Percentiles rank a stretch among this genome's conserved stretches.
phyloP scores from a whole-genome alignment of 2,113 vertebrate genomes.

The Pseudolaguvia tuberculata region DNA sequence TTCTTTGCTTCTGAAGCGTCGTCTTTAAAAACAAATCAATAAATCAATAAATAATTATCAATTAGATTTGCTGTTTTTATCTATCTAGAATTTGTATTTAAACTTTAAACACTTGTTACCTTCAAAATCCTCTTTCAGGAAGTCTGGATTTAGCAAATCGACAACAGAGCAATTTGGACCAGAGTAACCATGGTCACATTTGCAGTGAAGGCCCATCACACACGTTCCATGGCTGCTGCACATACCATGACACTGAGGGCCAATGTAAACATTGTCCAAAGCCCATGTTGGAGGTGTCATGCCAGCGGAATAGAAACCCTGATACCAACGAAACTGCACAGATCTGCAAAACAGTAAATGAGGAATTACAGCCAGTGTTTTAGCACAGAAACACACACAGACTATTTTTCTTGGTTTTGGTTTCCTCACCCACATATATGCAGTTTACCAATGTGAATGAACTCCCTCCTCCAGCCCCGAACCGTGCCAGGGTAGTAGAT shows the following conservation, averaged over 20 bases:
- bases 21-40: conserved; percentile 49
- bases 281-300: conserved; percentile 91
- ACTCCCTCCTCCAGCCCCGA: conserved; percentile 91
- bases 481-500: conserved; percentile 90
- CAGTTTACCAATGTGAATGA: conserved; percentile 88
- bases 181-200: conserved; percentile 85
- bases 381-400: not conserved
- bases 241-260: conserved; percentile 96
- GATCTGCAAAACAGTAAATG: conserved; percentile 67
- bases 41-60: too few relatives aligned
- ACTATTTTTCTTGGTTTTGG: not conserved
- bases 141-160: conserved; percentile 86
- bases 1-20: conserved; percentile 82
- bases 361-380: not conserved
- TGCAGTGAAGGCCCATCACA: conserved; percentile 81
- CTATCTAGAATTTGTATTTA: conserved; percentile 18
- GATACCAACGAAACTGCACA: conserved; percentile 95
- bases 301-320: conserved; percentile 85
- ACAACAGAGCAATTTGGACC: conserved; percentile 85
- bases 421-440: conserved; percentile 88
- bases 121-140: conserved; percentile 98
- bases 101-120: conserved; percentile 65
- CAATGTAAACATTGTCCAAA: conserved; percentile 90
- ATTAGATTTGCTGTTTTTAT: too few relatives aligned
- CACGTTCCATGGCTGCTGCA: conserved; percentile 90